These are phyloP conservation scores for Cephalopholis sonnerati DNA, from an alignment of 2,113 vertebrate species.

Conservation along the genomic window DNA sequence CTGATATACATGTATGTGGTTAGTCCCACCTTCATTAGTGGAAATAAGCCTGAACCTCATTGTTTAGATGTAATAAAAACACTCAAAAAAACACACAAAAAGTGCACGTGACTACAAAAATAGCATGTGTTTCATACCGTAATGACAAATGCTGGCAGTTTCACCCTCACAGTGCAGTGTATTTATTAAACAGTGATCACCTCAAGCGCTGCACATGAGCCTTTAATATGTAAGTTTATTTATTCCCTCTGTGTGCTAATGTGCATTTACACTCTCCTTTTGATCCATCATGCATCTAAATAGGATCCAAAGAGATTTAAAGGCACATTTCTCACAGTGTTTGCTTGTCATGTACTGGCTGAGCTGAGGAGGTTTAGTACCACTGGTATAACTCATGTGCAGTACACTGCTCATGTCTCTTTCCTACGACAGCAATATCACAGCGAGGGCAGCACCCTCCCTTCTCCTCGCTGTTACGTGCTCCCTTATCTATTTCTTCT, in stretches of 20 bases:
- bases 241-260: neutral
- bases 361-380: constrained; percentile 7
- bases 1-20: no score
- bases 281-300: neutral
- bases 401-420: constrained; percentile 12
- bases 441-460: constrained; percentile 14
- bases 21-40: no score
- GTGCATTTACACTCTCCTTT: neutral
- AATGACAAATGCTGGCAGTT: neutral
- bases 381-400: neutral
- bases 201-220: neutral
- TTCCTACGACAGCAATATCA: constrained; percentile 10
- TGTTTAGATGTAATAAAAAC: neutral
- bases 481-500: constrained; percentile 31
- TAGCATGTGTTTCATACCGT: neutral
- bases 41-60: no score
- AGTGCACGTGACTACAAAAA: neutral
- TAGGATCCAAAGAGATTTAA: neutral
- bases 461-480: neutral
- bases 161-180: neutral
- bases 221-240: constrained; percentile 1
- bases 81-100: neutral
- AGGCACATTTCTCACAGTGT: neutral
- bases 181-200: neutral
- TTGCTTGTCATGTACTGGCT: constrained; percentile 23